A percentile compares a stretch with the other conserved stretches of the same genome.
Evolutionary conservation across 2,888 invertebrate species (phyloP).

Genomic region (Dermolepida albohirtum): DNA sequence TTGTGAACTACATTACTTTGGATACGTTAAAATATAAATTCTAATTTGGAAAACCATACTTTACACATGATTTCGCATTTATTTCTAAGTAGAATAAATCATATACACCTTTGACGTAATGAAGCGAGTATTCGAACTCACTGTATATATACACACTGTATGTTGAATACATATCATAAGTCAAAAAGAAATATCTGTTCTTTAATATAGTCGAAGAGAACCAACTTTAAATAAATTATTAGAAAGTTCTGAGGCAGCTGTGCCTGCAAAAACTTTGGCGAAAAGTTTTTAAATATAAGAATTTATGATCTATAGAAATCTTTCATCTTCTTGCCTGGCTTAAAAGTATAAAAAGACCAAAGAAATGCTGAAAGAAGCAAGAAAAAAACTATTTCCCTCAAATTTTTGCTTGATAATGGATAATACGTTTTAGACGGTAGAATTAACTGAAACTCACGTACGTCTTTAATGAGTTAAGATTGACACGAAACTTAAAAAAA

Average conservation of each 20-base stretch:
- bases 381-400: constrained; percentile 1
- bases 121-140: too few relatives aligned
- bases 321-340: constrained; percentile 7
- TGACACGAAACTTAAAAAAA: background rate
- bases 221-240: constrained; percentile 37
- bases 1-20: too few relatives aligned
- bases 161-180: too few relatives aligned
- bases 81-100: too few relatives aligned
- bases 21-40: too few relatives aligned
- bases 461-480: background rate
- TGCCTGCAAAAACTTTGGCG: constrained; percentile 10
- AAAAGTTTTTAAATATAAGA: constrained; percentile 28
- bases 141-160: too few relatives aligned
- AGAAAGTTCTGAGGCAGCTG: constrained; percentile 20
- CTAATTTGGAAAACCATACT: too few relatives aligned
- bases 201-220: constrained; percentile 19
- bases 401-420: constrained; percentile 3
- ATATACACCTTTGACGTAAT: too few relatives aligned
- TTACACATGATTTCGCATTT: too few relatives aligned
- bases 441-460: background rate
- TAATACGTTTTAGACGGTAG: background rate
- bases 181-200: constrained; percentile 6
- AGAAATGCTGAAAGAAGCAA: background rate
- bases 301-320: constrained; percentile 29
- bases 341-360: background rate